A percentile compares a stretch with the other conserved stretches of the same genome.
Evolutionary conservation across 2,888 invertebrate genomes (phyloP).

Genomic region (Alcis repandata): DNA sequence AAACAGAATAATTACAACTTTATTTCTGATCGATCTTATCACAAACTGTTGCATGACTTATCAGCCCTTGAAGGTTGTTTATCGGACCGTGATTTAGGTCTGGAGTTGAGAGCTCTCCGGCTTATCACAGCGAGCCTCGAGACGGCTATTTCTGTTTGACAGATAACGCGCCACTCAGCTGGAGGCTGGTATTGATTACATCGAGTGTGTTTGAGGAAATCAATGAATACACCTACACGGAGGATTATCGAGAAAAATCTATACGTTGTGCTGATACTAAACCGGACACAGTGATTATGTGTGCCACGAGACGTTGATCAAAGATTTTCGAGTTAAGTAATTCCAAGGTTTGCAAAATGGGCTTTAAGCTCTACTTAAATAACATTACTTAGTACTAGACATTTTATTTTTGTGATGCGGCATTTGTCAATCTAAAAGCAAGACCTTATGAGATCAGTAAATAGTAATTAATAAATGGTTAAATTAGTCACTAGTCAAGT

Average conservation of each 20-base stretch:
- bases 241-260: slow-evolving; percentile 2
- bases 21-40: slow-evolving; percentile 10
- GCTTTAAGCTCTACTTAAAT: no score
- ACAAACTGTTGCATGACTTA: slow-evolving; percentile 16
- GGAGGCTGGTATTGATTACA: slow-evolving; percentile 16
- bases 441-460: no score
- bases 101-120: slow-evolving; percentile 32
- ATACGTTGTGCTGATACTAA: not conserved
- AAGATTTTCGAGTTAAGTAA: no score
- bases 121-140: slow-evolving; percentile 15
- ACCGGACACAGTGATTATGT: not conserved
- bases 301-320: no score
- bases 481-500: no score
- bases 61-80: slow-evolving; percentile 31
- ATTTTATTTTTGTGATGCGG: no score
- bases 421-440: no score
- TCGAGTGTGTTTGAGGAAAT: slow-evolving; percentile 12
- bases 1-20: not conserved
- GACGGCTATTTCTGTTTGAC: slow-evolving; percentile 26
- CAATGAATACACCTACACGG: slow-evolving; percentile 11
- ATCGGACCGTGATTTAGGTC: slow-evolving; percentile 26
- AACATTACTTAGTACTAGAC: no score
- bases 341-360: no score
- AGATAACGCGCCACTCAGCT: slow-evolving; percentile 29
- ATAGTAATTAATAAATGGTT: no score